Evolutionary conservation across 2,888 invertebrate species (phyloP).

Genomic region (Empis stercorea): DNA sequence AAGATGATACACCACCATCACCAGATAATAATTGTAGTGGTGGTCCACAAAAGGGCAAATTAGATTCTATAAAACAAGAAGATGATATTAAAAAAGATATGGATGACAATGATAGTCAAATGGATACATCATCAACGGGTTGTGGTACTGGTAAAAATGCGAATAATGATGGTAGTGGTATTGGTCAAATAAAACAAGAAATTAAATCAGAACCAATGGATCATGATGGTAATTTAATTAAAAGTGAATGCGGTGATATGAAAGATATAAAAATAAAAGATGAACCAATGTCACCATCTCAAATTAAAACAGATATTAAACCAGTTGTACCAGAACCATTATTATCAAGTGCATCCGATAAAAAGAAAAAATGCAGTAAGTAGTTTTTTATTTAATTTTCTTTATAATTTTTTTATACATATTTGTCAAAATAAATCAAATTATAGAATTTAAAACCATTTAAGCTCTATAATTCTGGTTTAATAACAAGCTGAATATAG

Average conservation of each 20-base stretch:
- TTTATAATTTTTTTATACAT: too few species aligned
- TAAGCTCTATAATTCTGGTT: too few species aligned
- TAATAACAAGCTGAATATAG: too few species aligned
- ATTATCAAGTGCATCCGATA: conserved; percentile 42
- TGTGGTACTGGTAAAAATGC: conserved; percentile 45
- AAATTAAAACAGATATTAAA: conserved; percentile 46
- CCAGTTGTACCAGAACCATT: conserved; percentile 45
- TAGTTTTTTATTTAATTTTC: conserved; percentile 13
- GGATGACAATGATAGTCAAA: conserved; percentile 38
- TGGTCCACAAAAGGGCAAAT: conserved; percentile 45
- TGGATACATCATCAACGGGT: conserved; percentile 27
- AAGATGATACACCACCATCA: conserved; percentile 50
- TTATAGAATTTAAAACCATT: too few species aligned
- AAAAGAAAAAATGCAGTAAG: conserved; percentile 56
- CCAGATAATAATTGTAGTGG: conserved; percentile 26
- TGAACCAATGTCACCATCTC: conserved; percentile 44
- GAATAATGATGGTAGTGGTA: conserved; percentile 46
- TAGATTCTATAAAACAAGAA: conserved; percentile 52
- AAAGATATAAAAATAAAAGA: conserved; percentile 43
- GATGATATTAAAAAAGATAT: conserved; percentile 57
- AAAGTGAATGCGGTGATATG: conserved; percentile 29
- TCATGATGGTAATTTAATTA: conserved; percentile 24
- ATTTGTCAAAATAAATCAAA: too few species aligned
- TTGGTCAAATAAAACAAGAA: conserved; percentile 26
- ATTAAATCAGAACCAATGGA: conserved; percentile 38